These are phyloP conservation scores for Drosophila sturtevanti DNA, from an alignment of 1,140 invertebrate species.

Conservation along the genomic window DNA sequence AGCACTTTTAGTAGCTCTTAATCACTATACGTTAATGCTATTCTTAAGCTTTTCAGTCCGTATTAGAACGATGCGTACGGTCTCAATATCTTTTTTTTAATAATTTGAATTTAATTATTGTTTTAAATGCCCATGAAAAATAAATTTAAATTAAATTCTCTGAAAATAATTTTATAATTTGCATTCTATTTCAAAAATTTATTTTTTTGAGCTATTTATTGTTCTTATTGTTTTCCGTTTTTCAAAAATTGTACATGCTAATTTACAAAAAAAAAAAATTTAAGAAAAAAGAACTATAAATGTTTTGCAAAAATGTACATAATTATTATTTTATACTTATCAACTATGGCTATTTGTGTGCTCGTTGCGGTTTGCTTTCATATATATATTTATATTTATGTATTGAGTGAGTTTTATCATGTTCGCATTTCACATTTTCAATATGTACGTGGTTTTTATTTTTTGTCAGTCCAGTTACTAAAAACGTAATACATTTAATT, in stretches of 20 bases:
- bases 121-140: no score
- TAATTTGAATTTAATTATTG: no score
- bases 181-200: no score
- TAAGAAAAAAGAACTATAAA: conserved; percentile 58
- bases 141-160: no score
- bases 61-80: no score
- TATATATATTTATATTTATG: conserved; percentile 4
- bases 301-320: conserved; percentile 58
- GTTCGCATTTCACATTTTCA: conserved; percentile 33
- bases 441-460: conserved; percentile 32
- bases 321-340: conserved; percentile 57
- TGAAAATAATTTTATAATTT: background rate
- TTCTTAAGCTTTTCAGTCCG: no score
- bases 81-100: no score
- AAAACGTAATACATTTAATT: conserved; percentile 53
- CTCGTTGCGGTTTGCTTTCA: conserved; percentile 46
- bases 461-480: conserved; percentile 67
- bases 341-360: conserved; percentile 63
- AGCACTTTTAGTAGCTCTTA: no score
- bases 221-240: conserved; percentile 59
- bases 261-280: conserved; percentile 24
- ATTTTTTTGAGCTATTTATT: conserved; percentile 65
- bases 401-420: conserved; percentile 53
- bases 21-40: no score
- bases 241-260: conserved; percentile 58